Percentiles rank a stretch among this genome's conserved stretches.
These are phyloP conservation scores for Ommatoiulus sabulosus DNA, from an alignment of 2,888 invertebrate genomes.

Conservation along the genomic window DNA sequence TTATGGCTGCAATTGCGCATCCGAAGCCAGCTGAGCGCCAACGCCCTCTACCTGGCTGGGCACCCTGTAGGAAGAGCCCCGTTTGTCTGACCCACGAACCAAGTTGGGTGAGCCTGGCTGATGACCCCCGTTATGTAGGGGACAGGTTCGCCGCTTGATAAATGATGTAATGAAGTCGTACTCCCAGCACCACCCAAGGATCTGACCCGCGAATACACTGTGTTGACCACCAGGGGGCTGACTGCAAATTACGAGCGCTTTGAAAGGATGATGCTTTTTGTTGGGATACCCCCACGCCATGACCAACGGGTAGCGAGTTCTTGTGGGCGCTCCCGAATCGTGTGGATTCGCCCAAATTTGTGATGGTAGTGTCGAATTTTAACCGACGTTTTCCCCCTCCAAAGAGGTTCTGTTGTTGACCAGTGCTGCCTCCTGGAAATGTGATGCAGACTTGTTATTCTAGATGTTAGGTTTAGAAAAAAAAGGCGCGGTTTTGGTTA, in stretches of 20 bases:
- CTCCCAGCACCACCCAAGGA: conserved; percentile 6
- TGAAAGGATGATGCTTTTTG: background rate
- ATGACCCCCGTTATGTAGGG: conserved; percentile 18
- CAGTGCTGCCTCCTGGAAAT: too few species aligned
- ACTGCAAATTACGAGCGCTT: background rate
- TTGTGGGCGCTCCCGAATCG: background rate
- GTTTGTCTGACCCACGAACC: background rate
- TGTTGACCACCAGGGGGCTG: conserved; percentile 44
- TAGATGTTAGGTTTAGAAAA: too few species aligned
- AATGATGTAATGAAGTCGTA: conserved; percentile 47
- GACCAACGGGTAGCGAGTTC: background rate
- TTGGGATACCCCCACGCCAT: background rate
- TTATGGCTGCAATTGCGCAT: background rate
- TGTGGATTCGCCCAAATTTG: background rate
- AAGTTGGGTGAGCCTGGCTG: conserved; percentile 32
- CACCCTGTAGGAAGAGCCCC: conserved; percentile 9
- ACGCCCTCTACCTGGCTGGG: conserved; percentile 9
- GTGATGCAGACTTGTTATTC: too few species aligned
- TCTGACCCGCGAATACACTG: conserved; percentile 13
- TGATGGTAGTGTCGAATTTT: background rate
- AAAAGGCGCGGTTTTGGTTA: too few species aligned
- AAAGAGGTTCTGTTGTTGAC: too few species aligned
- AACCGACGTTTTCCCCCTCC: too few species aligned
- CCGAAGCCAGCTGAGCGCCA: background rate
- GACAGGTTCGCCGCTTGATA: conserved; percentile 35